Percentiles rank a stretch among this genome's conserved stretches.
Evolutionary conservation across 2,888 invertebrate species (phyloP).

Genomic region (Eupithecia pulchellata): DNA sequence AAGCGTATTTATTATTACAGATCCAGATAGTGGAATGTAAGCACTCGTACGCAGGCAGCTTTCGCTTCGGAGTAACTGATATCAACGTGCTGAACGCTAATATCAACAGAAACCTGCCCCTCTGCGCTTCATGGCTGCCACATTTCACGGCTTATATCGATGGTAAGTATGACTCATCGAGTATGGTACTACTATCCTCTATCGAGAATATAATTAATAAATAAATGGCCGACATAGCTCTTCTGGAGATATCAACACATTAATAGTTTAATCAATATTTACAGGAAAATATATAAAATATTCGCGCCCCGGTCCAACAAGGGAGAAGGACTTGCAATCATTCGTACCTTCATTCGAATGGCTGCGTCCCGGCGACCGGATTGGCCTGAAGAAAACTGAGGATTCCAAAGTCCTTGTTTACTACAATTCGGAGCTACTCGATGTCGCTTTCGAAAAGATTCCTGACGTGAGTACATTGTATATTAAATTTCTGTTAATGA

Average conservation of each 20-base stretch:
- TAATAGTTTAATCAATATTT: constrained; percentile 20
- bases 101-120: constrained; percentile 88
- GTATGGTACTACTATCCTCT: too few species aligned
- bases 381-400: constrained; percentile 90
- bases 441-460: constrained; percentile 90
- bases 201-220: too few species aligned
- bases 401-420: constrained; percentile 90
- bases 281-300: constrained; percentile 70
- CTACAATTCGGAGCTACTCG: constrained; percentile 93
- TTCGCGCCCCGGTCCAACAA: constrained; percentile 53
- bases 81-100: constrained; percentile 87
- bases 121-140: constrained; percentile 87
- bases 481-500: too few species aligned
- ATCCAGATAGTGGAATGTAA: constrained; percentile 87
- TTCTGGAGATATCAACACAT: background rate
- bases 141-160: constrained; percentile 89
- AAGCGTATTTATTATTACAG: constrained; percentile 50
- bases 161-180: constrained; percentile 79
- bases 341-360: constrained; percentile 89
- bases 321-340: constrained; percentile 58
- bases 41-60: constrained; percentile 88
- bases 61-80: constrained; percentile 92
- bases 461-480: constrained; percentile 88
- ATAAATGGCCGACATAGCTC: background rate
- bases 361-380: constrained; percentile 91